These are phyloP conservation scores for Pterostichus niger DNA, from an alignment of 2,888 invertebrate species.

Conservation along the genomic window DNA sequence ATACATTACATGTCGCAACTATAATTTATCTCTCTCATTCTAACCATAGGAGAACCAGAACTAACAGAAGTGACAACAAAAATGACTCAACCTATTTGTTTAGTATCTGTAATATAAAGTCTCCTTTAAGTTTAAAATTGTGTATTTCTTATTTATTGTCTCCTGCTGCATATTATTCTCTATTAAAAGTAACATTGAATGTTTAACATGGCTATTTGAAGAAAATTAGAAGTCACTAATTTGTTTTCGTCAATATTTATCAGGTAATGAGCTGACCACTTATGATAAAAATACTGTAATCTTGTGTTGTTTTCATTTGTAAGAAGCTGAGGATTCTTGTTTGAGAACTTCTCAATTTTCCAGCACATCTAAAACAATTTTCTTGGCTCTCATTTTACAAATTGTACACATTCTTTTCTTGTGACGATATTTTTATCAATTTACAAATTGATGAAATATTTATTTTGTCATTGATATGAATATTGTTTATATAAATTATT, in stretches of 20 bases:
- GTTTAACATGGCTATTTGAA: neutral
- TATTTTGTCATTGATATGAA: too few species aligned
- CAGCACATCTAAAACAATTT: constrained; percentile 36
- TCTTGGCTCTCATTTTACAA: neutral
- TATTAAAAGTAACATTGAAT: neutral
- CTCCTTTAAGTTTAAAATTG: too few species aligned
- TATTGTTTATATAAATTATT: too few species aligned
- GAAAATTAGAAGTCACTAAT: constrained; percentile 50
- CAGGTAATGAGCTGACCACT: constrained; percentile 23
- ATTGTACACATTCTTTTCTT: neutral
- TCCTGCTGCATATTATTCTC: neutral
- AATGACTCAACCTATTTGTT: too few species aligned
- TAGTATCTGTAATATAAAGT: too few species aligned
- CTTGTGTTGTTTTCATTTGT: constrained; percentile 47
- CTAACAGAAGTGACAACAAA: too few species aligned
- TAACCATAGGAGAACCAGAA: too few species aligned
- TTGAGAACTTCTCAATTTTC: constrained; percentile 24
- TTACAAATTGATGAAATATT: too few species aligned
- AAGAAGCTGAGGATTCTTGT: constrained; percentile 36
- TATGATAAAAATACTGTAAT: constrained; percentile 49
- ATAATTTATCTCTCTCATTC: too few species aligned
- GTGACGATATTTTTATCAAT: neutral
- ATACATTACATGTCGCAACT: too few species aligned
- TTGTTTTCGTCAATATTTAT: constrained; percentile 57
- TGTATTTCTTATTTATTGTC: neutral